These are phyloP conservation scores for Aphelinus atriplicis DNA, from an alignment of 1,140 invertebrate species.

Conservation along the genomic window DNA sequence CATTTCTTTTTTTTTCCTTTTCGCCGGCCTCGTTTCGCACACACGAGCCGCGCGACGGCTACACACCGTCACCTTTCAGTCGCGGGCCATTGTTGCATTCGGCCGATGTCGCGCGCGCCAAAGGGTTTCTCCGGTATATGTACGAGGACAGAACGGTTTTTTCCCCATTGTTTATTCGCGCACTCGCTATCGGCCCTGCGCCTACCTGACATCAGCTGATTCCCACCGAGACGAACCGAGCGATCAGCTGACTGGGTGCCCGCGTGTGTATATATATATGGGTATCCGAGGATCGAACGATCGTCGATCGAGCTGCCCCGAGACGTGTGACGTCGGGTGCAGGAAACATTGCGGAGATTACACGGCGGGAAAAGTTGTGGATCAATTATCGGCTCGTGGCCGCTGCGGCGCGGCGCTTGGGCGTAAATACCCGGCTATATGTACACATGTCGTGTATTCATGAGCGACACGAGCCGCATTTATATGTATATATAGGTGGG, in stretches of 20 bases:
- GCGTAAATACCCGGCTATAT: background rate
- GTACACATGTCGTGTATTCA: slow-evolving; percentile 25
- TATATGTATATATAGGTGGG: background rate
- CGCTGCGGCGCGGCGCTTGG: no score
- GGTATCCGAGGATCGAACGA: no score
- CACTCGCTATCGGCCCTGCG: no score
- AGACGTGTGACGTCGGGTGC: no score
- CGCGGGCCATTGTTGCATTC: background rate
- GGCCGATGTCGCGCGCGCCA: background rate
- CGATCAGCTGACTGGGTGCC: no score
- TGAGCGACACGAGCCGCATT: slow-evolving; percentile 28
- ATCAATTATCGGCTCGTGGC: no score
- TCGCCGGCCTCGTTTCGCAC: background rate
- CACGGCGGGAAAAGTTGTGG: no score
- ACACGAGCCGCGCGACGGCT: background rate
- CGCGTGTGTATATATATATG: no score
- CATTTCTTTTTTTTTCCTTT: slow-evolving; percentile 10
- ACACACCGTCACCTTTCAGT: slow-evolving; percentile 1
- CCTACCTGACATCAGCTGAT: no score
- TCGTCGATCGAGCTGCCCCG: no score
- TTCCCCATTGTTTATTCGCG: background rate
- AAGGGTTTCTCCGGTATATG: background rate
- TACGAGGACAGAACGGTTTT: slow-evolving; percentile 2
- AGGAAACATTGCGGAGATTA: no score
- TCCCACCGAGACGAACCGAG: no score